Percentiles rank a stretch among this genome's conserved stretches.
Conservation (phyloP, 1,140 invertebrate species). For the Capitella teleta region DNA sequence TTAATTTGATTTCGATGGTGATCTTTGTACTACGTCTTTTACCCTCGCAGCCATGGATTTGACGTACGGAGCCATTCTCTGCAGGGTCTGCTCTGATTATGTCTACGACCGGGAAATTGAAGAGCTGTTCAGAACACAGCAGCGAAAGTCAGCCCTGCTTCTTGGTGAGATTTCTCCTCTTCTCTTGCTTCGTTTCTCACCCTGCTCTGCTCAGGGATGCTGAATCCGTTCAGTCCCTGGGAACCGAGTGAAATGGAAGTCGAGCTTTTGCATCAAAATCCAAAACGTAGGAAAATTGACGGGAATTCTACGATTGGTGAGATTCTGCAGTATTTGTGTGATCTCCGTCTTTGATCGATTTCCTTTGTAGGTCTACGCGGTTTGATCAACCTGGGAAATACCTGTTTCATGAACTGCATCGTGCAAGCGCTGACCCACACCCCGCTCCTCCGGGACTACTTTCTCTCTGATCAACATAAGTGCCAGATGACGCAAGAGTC, state of each 20-base stretch:
- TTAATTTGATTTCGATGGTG: conserved; percentile 1
- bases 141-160: conserved; percentile 49
- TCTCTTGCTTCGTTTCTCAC: neutral
- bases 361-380: conserved; percentile 51
- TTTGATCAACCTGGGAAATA: conserved; percentile 91
- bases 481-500: conserved; percentile 32
- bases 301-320: conserved; percentile 70
- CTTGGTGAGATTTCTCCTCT: conserved; percentile 36
- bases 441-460: conserved; percentile 86
- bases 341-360: neutral
- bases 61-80: conserved; percentile 79
- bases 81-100: conserved; percentile 81
- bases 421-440: conserved; percentile 92
- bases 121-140: conserved; percentile 51
- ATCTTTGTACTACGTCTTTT: neutral
- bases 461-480: conserved; percentile 76
- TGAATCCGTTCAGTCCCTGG: conserved; percentile 63
- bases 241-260: conserved; percentile 64
- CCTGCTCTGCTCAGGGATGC: conserved; percentile 43
- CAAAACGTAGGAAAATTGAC: conserved; percentile 64
- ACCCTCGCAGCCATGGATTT: conserved; percentile 60
- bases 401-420: conserved; percentile 98
- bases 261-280: conserved; percentile 55
- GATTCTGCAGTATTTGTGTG: neutral
- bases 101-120: conserved; percentile 68